Conservation (phyloP, 1,140 invertebrate species). For the Antheraea pernyi region DNA sequence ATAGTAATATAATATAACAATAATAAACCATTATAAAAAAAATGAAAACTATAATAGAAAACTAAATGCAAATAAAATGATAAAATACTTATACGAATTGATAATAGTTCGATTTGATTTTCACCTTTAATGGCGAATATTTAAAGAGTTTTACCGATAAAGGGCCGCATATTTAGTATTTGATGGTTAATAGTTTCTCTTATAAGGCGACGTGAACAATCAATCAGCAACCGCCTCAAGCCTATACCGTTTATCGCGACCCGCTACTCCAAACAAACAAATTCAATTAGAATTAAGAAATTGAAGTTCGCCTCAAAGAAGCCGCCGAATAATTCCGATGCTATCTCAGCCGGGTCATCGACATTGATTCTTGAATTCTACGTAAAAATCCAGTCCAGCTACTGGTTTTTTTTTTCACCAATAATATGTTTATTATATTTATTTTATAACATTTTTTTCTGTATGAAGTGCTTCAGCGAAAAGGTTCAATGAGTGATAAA, state of each 20-base stretch:
- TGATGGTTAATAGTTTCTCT: slow-evolving; percentile 28
- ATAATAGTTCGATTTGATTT: too few relatives aligned
- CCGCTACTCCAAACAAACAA: slow-evolving; percentile 61
- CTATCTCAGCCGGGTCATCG: slow-evolving; percentile 50
- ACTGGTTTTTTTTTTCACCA: slow-evolving; percentile 20
- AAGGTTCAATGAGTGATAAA: not conserved
- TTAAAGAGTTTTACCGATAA: not conserved
- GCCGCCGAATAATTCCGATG: slow-evolving; percentile 52
- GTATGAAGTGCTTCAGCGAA: not conserved
- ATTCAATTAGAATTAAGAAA: slow-evolving; percentile 76
- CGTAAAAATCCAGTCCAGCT: slow-evolving; percentile 42
- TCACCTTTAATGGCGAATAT: too few relatives aligned
- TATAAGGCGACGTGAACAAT: slow-evolving; percentile 39
- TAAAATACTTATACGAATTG: not conserved
- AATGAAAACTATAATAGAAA: too few relatives aligned
- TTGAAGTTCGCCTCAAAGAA: slow-evolving; percentile 60
- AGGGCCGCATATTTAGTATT: slow-evolving; percentile 4
- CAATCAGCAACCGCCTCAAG: slow-evolving; percentile 35
- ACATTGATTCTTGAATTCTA: slow-evolving; percentile 46
- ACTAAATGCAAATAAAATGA: too few relatives aligned
- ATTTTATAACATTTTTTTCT: not conserved
- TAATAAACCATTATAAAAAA: too few relatives aligned
- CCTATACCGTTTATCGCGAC: slow-evolving; percentile 49
- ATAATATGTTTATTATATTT: slow-evolving; percentile 7
- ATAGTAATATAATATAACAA: too few relatives aligned